Evolutionary conservation across 2,888 invertebrate species (phyloP), one percentile per base, ranked within the genome.

Genomic region (Lutraria lutraria): DNA sequence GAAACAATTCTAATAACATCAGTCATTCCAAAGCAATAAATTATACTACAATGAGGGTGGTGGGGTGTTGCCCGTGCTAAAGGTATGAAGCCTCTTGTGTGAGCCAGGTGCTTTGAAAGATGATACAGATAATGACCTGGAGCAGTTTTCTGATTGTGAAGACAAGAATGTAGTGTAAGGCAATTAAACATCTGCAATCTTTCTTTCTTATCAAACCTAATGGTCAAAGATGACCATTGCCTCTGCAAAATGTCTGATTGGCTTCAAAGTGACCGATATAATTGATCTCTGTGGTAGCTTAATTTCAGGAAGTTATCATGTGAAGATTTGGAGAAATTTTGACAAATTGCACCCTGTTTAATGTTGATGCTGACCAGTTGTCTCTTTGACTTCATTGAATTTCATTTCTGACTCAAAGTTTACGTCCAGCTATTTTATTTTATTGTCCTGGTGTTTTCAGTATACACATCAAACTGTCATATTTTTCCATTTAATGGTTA

Each of bases 161-260:
- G 19, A 15, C 15, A 76, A 31, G 76, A 31, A 76, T 76, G 76
- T 76, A 34, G 34, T 76, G 76, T 34, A 76, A 76, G 76, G 76
- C 19, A 76, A 76, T 76, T 76, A 76, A 76, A 76, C 76, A 76
- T 76, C 76, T 76, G 76, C 76, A 76, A 76, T 19, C 21, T 34
- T 16, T 0, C 34, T 12, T 4, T 31, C 76, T 76, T 76, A 76
- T 76, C 76, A 76, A 68, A 31, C 34, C 19, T 76, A 76, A 76
- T 76, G 76, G 76, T 76, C 76, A 31, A 76, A 34, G 13, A 31
- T 72, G 72, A 72, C 72, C 72, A 72, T 10, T 25, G 72, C 13
- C 10, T 72, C 72, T 72, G 72, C 8, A 72, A 31, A 76, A 76
- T 76, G 76, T 76, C 76, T 76, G 29, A n/a, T 19, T 76, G 76